phyloP scores from a whole-genome alignment of 2,797 vertebrate genomes.

The Acanthornis magna region DNA sequence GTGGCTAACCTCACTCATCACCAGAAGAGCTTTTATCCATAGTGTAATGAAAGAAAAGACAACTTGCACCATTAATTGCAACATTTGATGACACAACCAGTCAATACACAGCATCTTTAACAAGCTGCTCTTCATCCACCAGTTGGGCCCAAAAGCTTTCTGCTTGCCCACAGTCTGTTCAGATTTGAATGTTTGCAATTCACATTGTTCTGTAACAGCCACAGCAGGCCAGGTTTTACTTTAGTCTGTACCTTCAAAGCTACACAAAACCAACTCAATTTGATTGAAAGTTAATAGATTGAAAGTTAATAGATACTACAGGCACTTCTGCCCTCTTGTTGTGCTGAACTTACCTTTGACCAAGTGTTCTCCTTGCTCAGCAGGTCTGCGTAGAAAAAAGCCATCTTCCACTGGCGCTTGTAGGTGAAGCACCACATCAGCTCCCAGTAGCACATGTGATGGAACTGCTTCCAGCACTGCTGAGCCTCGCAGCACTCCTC shows the following conservation, averaged over 20 bases:
- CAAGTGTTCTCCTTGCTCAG: conserved; percentile 96
- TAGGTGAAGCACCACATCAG: conserved; percentile 99
- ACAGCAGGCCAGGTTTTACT: not conserved
- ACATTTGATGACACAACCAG: not conserved
- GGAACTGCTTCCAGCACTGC: conserved; percentile 97
- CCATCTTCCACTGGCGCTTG: conserved; percentile 97
- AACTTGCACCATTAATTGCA: not conserved
- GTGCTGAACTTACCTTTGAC: conserved; percentile 86
- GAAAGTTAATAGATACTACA: not conserved
- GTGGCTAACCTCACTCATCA: not conserved
- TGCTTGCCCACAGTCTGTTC: not conserved
- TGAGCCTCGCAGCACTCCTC: conserved; percentile 96
- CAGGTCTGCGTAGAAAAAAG: conserved; percentile 95
- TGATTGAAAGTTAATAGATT: not conserved
- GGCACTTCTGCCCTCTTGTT: not conserved
- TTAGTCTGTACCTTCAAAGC: not conserved
- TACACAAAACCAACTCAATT: not conserved
- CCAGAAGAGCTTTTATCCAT: not conserved
- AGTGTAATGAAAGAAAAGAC: not conserved
- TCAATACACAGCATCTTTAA: not conserved
- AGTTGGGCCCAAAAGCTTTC: not conserved
- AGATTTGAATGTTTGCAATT: not conserved
- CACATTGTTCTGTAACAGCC: not conserved
- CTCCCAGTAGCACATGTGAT: conserved; percentile 99
- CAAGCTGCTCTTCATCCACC: not conserved